Evolutionary conservation across 2,113 vertebrate genomes (phyloP).

Genomic region (Castor canadensis): DNA sequence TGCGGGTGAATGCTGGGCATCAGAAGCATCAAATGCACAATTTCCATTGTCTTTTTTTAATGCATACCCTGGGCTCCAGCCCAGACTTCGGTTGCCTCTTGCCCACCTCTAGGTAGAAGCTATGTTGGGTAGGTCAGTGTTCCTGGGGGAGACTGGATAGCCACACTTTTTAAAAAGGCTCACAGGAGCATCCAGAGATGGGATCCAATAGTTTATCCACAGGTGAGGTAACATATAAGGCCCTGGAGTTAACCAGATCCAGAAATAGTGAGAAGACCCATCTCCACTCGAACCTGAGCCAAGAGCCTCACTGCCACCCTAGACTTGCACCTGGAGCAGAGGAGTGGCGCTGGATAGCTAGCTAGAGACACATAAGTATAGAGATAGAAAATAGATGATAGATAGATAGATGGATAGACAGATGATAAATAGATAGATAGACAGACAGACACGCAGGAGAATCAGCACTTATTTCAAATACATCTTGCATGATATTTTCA

Average conservation of each 20-base stretch:
- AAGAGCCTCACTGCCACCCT: neutral
- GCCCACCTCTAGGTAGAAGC: neutral
- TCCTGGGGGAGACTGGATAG: no score
- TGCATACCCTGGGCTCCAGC: neutral
- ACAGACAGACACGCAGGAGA: neutral
- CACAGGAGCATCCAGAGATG: neutral
- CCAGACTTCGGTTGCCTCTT: neutral
- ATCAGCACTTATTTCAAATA: neutral
- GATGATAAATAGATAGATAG: neutral
- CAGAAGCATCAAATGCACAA: neutral
- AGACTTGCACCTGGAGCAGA: neutral
- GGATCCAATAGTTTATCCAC: neutral
- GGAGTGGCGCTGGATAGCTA: neutral
- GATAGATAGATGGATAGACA: neutral
- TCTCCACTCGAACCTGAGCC: neutral
- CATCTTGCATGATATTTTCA: neutral
- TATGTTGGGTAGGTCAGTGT: no score
- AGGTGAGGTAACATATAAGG: neutral
- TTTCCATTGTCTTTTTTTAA: neutral
- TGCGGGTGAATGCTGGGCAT: neutral
- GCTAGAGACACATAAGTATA: neutral
- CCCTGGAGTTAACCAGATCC: neutral
- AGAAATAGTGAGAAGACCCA: neutral
- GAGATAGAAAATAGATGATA: neutral
- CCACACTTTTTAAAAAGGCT: neutral